Conservation (phyloP, 2,113 vertebrate genomes). For the Mormyrus iriodes region DNA sequence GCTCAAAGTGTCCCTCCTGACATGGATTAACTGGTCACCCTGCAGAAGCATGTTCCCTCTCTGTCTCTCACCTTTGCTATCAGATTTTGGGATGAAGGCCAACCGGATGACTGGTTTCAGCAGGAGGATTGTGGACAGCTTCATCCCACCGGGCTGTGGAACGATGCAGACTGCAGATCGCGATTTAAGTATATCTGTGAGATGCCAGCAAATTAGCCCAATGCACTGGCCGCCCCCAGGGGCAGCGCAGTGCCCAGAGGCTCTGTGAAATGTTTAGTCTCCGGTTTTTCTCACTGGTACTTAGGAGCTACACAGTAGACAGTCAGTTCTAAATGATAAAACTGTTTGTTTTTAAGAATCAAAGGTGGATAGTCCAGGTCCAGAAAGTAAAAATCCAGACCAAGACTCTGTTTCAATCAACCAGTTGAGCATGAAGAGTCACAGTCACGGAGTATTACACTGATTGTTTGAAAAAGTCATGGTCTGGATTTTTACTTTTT, state of each 20-base stretch:
- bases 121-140: background rate
- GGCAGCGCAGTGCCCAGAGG: background rate
- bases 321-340: background rate
- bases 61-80: background rate
- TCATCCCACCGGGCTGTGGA: background rate
- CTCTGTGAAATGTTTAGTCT: background rate
- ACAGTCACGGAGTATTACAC: background rate
- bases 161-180: background rate
- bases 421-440: background rate
- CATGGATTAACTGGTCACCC: background rate
- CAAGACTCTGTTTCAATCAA: background rate
- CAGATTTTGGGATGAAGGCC: background rate
- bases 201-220: background rate
- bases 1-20: background rate
- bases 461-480: background rate
- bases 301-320: background rate
- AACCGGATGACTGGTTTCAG: background rate
- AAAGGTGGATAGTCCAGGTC: background rate
- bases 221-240: background rate
- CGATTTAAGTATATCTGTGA: background rate
- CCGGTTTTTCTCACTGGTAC: background rate
- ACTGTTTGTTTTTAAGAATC: background rate
- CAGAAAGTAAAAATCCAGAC: background rate
- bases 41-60: background rate
- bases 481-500: background rate